Evolutionary conservation across 2,888 invertebrate genomes (phyloP).

Genomic region (Aspidapion aeneum): DNA sequence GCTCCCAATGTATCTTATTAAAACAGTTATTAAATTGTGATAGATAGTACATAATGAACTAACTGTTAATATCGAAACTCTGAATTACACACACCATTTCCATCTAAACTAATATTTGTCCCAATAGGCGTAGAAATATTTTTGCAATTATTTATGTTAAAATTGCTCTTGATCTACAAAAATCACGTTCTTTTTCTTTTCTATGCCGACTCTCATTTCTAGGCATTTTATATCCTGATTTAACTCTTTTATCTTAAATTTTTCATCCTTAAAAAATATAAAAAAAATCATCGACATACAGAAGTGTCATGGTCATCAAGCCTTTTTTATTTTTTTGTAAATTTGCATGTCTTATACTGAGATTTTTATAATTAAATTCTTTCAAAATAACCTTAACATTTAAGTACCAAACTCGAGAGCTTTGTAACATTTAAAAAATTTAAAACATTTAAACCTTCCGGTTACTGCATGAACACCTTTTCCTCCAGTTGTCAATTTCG

Average conservation of each 20-base stretch:
- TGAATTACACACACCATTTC: neutral
- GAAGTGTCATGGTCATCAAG: slow-evolving; percentile 12
- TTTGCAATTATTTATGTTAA: slow-evolving; percentile 11
- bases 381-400: too few species aligned
- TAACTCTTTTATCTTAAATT: slow-evolving; percentile 23
- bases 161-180: slow-evolving; percentile 11
- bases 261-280: slow-evolving; percentile 17
- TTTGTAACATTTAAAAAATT: too few species aligned
- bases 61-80: neutral
- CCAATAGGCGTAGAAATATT: neutral
- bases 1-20: slow-evolving; percentile 11
- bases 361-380: too few species aligned
- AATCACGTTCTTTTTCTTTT: slow-evolving; percentile 1
- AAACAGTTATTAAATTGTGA: slow-evolving; percentile 1
- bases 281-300: slow-evolving; percentile 30
- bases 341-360: too few species aligned
- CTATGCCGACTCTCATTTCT: slow-evolving; percentile 17
- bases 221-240: slow-evolving; percentile 21
- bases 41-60: slow-evolving; percentile 5
- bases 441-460: too few species aligned
- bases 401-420: too few species aligned
- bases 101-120: neutral
- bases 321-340: neutral
- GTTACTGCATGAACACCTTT: too few species aligned
- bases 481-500: too few species aligned